Base-by-base conservation (phyloP, 1,140 invertebrate genomes). In the Drosophila nasuta region DNA sequence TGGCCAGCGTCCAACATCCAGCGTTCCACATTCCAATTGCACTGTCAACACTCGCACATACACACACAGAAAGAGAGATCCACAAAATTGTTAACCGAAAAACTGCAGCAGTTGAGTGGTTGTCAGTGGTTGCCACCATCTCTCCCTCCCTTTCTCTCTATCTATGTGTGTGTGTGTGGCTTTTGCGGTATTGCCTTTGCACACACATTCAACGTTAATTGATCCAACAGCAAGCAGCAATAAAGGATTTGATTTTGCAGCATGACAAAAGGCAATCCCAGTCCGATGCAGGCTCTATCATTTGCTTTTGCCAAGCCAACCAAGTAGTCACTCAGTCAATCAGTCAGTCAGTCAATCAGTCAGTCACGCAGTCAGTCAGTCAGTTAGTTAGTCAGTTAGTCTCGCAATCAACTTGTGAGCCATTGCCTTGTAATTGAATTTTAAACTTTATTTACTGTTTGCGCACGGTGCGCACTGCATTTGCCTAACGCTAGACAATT, bases 171-270 rank as follows among this genome's bases (percentile, higher is more conserved):
- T 52, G 64, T 65, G 51, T 87, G 83, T 62, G 85, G 83, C 77
- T 89, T 83, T 89, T 88, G 83, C 81, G 83, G 83, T 89, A 75
- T 80, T 87, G 83, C 83, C 80, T 81, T 67, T 81, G 69, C 83
- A 82, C 77, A 81, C 85, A 89, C 77, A 89, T 89, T 79, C 81
- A 89, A 83, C 81, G 85, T 89, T 89, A 89, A 89, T 89, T 89
- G 85, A 89, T 89, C 85, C 81, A 85, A 80, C 85, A 85, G 81
- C 86, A 85, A 90, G 85, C 85, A 80, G 81, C 85, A 89, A 89
- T 89, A 89, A 89, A 89, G 85, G 86, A 89, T 89, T 89, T 89
- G 85, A 89, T 89, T 89, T 89, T 81, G 20, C 81, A 74, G 72
- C 71, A 69, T 85, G 79, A 89, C 81, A 89, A 89, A 88, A 88